Evolutionary conservation across 2,888 invertebrate species (phyloP), one percentile per base, ranked within the genome.

Genomic region (Cylloceria caligata): DNA sequence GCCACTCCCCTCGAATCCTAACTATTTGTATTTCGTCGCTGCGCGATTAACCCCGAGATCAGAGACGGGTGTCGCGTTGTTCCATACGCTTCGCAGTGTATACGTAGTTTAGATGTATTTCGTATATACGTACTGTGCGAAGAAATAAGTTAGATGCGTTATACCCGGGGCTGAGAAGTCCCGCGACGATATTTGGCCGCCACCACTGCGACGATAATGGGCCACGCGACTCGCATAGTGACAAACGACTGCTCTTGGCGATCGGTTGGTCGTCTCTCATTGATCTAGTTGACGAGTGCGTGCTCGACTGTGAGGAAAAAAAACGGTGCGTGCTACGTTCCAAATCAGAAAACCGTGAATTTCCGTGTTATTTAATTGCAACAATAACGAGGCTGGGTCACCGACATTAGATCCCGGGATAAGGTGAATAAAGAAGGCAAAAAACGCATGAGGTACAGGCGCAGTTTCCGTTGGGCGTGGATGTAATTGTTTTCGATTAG

Each of bases 31-130:
- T 78, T 78, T 78, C 72, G 68, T 74, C 74, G 68, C 74, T 71
- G 64, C 49, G 52, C 76, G 73, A 84, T 83, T 84, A 74, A 81
- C 81, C 81, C 68, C 79, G 74, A 81, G 73, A 81, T 74, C 65
- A 45, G 52, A 30, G 27, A 24, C 39, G 27, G n/a, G 65, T 36
- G 67, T 72, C 72, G 64, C 72, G 39, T 67, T 45, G 71, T 67
- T 57, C 69, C 45, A 65, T 60, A 45, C 55, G 57, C 16, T 34
- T 72, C 42, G 24, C n/a, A 47, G 72, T 47, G 36, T 64, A 45
- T 42, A 42, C 42, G 1, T 3, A 42, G 42, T 42, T 13, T 9
- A 13, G 0, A 6, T 65, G 42, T 49, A 19, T 34, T 9, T 16
- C n/a, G 16, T 65, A 24, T 30, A 9, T 34, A n/a, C 5, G 27